These are phyloP conservation scores for Cephus runcator DNA, from an alignment of 2,888 invertebrate genomes.

Conservation along the genomic window DNA sequence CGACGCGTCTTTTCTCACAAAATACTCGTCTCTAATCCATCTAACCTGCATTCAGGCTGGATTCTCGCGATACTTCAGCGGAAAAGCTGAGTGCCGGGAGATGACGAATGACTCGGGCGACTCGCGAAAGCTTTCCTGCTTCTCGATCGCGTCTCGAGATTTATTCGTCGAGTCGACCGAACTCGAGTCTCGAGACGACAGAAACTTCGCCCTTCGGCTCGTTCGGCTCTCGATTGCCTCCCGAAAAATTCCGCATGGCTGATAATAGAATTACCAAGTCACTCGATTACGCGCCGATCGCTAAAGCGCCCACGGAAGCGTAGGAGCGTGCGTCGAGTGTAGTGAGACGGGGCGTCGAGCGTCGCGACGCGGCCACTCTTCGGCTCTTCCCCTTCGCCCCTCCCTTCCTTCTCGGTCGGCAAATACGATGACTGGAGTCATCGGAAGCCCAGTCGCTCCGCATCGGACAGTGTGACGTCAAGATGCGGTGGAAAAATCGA, in stretches of 20 bases:
- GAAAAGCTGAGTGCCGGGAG: conserved; percentile 19
- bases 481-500: conserved; percentile 13
- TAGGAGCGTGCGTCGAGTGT: not conserved
- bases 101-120: conserved; percentile 12
- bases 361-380: too few relatives aligned
- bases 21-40: conserved; percentile 55
- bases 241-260: conserved; percentile 1
- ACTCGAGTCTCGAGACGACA: not conserved
- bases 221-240: not conserved
- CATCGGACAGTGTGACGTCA: conserved; percentile 35
- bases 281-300: not conserved
- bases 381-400: too few relatives aligned
- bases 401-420: not conserved
- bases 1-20: conserved; percentile 22
- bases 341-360: too few relatives aligned
- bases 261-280: conserved; percentile 13
- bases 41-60: conserved; percentile 36
- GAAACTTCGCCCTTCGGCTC: not conserved
- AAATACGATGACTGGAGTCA: conserved; percentile 16
- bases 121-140: too few relatives aligned
- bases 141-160: too few relatives aligned
- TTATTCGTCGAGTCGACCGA: too few relatives aligned
- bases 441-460: conserved; percentile 24
- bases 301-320: not conserved
- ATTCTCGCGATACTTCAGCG: conserved; percentile 20